Evolutionary conservation across 2,888 invertebrate species (phyloP).

Genomic region (Morpho helenor): DNA sequence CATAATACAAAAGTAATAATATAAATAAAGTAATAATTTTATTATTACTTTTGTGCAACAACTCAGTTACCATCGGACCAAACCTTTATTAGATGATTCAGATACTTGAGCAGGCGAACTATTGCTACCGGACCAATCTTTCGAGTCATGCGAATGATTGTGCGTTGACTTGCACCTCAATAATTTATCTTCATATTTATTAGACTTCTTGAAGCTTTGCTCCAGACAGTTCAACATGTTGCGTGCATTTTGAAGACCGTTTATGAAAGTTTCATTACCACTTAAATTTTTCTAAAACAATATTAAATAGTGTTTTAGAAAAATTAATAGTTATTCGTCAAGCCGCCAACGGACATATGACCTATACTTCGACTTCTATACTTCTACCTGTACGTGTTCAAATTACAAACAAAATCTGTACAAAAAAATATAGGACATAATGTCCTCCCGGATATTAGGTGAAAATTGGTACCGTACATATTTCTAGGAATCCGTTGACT

Average conservation of each 20-base stretch:
- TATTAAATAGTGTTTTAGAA: not conserved
- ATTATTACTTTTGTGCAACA: no score
- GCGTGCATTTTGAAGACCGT: slow-evolving; percentile 51
- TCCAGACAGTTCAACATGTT: slow-evolving; percentile 50
- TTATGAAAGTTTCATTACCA: slow-evolving; percentile 43
- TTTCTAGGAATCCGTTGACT: no score
- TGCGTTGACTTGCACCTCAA: slow-evolving; percentile 49
- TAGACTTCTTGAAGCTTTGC: slow-evolving; percentile 50
- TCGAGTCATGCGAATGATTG: slow-evolving; percentile 40
- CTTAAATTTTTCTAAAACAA: slow-evolving; percentile 29
- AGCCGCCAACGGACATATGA: no score
- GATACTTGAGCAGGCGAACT: slow-evolving; percentile 34
- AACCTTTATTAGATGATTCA: slow-evolving; percentile 32
- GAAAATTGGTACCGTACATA: no score
- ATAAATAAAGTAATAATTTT: no score
- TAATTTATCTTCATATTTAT: slow-evolving; percentile 49
- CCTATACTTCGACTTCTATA: no score
- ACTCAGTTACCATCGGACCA: not conserved
- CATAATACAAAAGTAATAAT: no score
- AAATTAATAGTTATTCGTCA: not conserved
- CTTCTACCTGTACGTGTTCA: no score
- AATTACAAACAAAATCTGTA: no score
- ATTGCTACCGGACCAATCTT: slow-evolving; percentile 45
- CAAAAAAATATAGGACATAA: no score
- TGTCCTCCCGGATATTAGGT: no score